Percentiles rank a stretch among this genome's conserved stretches.
These are phyloP conservation scores for Phengaris alcon DNA, from an alignment of 2,888 invertebrate genomes.

Conservation along the genomic window DNA sequence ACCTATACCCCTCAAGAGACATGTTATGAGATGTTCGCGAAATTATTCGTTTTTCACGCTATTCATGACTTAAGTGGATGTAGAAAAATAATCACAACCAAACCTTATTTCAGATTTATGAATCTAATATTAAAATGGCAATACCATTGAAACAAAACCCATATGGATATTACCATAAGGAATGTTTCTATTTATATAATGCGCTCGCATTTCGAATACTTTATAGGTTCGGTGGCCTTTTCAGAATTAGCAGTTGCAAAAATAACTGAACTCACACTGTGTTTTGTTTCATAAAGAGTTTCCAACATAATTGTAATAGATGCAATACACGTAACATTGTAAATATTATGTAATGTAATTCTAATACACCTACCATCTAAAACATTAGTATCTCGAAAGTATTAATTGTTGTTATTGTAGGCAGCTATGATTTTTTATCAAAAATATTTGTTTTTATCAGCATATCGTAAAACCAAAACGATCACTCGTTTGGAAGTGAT, in stretches of 20 bases:
- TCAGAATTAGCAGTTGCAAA: slow-evolving; percentile 46
- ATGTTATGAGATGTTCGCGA: not conserved
- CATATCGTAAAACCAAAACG: slow-evolving; percentile 43
- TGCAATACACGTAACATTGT: slow-evolving; percentile 6
- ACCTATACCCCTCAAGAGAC: not conserved
- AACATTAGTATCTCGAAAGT: not conserved
- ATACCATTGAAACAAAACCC: not conserved
- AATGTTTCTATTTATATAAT: slow-evolving; percentile 37
- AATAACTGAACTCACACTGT: slow-evolving; percentile 43
- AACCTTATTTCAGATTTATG: not conserved
- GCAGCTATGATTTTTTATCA: not conserved
- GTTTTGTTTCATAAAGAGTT: slow-evolving; percentile 21
- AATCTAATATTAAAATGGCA: not conserved
- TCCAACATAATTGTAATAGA: not conserved
- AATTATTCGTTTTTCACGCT: not conserved
- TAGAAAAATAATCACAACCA: not conserved
- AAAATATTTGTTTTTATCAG: slow-evolving; percentile 17
- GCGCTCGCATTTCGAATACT: slow-evolving; percentile 36
- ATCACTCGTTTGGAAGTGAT: slow-evolving; percentile 54
- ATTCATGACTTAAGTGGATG: no score
- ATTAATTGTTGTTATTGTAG: not conserved
- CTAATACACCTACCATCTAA: not conserved
- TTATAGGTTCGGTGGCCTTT: slow-evolving; percentile 47
- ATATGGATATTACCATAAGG: slow-evolving; percentile 10
- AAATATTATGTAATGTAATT: not conserved